A percentile compares a stretch with the other conserved stretches of the same genome.
Conservation (phyloP, 2,888 invertebrate genomes). For the Odontothrips loti region DNA sequence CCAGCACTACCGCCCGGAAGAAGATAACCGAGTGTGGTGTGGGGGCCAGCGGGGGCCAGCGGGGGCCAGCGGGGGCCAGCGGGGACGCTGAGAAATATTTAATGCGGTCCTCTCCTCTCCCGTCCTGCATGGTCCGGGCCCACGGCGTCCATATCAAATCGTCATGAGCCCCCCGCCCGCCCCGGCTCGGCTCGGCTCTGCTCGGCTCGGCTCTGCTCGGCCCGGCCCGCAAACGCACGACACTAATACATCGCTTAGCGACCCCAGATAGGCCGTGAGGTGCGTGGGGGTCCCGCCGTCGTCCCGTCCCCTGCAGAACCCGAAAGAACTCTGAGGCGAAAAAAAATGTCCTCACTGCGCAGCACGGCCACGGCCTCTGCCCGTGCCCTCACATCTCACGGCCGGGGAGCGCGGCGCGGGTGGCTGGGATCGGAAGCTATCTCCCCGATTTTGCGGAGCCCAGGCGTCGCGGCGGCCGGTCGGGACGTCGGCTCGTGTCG, state of each 20-base stretch:
- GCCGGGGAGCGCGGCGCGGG: too few species aligned
- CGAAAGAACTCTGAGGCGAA: too few species aligned
- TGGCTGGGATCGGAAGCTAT: too few species aligned
- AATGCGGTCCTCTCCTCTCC: neutral
- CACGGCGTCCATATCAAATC: neutral
- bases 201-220: too few species aligned
- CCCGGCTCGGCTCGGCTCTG: neutral
- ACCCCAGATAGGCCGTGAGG: neutral
- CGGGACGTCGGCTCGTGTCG: too few species aligned
- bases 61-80: neutral
- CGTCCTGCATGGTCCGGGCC: neutral
- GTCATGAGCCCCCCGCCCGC: too few species aligned
- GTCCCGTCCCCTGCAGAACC: neutral
- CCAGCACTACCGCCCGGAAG: too few species aligned
- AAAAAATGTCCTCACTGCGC: neutral
- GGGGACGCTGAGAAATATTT: slow-evolving; percentile 12
- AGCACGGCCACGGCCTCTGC: neutral
- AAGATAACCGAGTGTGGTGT: neutral
- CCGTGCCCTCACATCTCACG: too few species aligned
- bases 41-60: neutral
- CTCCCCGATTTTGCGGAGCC: too few species aligned
- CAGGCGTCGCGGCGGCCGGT: too few species aligned
- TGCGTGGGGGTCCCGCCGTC: neutral
- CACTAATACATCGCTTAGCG: neutral
- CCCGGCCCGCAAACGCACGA: neutral